phyloP scores from a whole-genome alignment of 2,888 invertebrate genomes.

The Kryphioiulus occultus region DNA sequence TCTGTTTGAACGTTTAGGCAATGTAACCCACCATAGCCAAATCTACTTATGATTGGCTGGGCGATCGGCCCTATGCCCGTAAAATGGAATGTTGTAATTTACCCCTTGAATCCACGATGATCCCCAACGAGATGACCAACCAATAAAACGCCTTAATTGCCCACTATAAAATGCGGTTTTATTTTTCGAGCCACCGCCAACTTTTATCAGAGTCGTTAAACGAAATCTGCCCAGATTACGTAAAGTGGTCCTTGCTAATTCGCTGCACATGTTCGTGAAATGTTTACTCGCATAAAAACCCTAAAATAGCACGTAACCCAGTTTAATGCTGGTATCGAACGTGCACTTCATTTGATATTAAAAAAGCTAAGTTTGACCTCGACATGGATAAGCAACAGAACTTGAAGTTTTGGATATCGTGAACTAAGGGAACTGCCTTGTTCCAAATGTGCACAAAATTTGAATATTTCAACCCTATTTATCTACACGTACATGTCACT shows the following conservation, averaged over 20 bases:
- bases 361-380: too few species aligned
- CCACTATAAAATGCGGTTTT: slow-evolving; percentile 31
- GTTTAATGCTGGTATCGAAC: background rate
- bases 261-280: background rate
- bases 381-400: too few species aligned
- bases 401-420: too few species aligned
- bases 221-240: slow-evolving; percentile 26
- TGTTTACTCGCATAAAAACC: background rate
- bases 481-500: too few species aligned
- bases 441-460: too few species aligned
- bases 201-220: background rate
- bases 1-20: background rate
- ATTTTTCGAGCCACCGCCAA: background rate
- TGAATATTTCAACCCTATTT: too few species aligned
- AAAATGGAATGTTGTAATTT: background rate
- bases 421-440: too few species aligned
- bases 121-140: background rate
- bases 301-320: background rate
- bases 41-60: background rate
- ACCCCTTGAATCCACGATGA: background rate
- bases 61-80: background rate
- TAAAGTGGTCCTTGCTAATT: background rate
- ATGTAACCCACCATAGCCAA: background rate
- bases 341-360: too few species aligned
- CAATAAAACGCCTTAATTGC: slow-evolving; percentile 1